phyloP scores from a whole-genome alignment of 2,797 vertebrate species.

The Enteromius paludinosus region DNA sequence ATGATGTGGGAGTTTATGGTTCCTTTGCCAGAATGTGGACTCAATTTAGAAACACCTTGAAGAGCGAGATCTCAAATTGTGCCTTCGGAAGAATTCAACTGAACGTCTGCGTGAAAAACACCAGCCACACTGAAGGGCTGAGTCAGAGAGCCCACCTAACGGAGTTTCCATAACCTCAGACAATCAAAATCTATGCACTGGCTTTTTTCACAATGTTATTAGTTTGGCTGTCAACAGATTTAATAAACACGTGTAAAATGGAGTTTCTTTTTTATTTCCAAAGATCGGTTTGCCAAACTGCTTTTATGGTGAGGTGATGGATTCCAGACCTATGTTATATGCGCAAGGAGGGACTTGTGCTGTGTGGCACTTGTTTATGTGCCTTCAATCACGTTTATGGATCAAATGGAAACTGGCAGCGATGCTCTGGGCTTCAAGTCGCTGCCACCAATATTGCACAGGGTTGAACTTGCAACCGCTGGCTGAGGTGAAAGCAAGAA shows the following conservation, averaged over 20 bases:
- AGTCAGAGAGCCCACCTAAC: conserved; percentile 23
- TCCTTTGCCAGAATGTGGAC: neutral
- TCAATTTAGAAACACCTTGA: conserved; percentile 51
- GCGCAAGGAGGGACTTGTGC: conserved; percentile 31
- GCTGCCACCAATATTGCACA: neutral
- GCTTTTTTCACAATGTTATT: conserved; percentile 45
- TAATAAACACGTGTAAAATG: conserved; percentile 47
- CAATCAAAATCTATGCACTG: conserved; percentile 39
- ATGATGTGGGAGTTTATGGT: conserved; percentile 18
- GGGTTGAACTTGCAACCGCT: neutral
- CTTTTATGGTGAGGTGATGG: conserved; percentile 45
- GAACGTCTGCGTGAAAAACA: neutral
- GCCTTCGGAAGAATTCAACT: conserved; percentile 2
- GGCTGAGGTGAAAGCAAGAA: neutral
- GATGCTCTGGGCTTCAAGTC: neutral
- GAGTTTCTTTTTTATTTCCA: conserved; percentile 48
- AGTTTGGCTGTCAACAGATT: conserved; percentile 50
- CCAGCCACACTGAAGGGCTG: conserved; percentile 1
- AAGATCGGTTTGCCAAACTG: conserved; percentile 52
- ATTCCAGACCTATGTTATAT: conserved; percentile 44
- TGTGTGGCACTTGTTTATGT: conserved; percentile 63
- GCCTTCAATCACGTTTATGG: conserved; percentile 43
- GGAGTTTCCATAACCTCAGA: conserved; percentile 58
- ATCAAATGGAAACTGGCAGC: conserved; percentile 41
- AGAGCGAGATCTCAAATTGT: conserved; percentile 8